Evolutionary conservation across 2,888 invertebrate genomes (phyloP), one percentile per base, ranked within the genome.

Genomic region (Ariolimax columbianus): DNA sequence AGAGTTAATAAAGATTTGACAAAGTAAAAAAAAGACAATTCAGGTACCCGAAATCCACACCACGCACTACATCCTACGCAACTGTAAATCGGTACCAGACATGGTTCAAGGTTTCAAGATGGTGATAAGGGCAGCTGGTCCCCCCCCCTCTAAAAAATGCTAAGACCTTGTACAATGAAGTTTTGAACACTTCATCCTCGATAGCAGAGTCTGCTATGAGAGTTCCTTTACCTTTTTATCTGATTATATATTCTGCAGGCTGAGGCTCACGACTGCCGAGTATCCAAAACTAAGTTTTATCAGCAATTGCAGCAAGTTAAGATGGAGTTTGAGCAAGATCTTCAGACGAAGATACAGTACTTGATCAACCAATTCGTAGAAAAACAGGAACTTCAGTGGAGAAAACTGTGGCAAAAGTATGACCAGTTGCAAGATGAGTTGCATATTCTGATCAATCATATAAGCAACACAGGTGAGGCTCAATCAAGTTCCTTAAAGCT

Each of bases 401-500:
- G 23, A 40, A 38, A 38, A 7, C 38, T 72, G 40, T 19, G 40
- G 4, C 40, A 72, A 23, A 72, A 72, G 72, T 26, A 72, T 72
- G 40, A 72, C 40, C 40, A 72, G 72, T 23, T 40, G 2, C 23
- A n/a, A 7, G 40, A 40, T 40, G 72, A 72, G 26, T 72, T 72
- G 19, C 72, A 11, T 1, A 26, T 40, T 23, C 40, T 72, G 38
- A 26, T 1, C 40, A 38, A 72, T 26, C 72, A 72, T 26, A 26
- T 72, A 40, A 72, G 72, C 72, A 72, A 72, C 26, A 72, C 26
- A 38, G 7, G 40, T 72, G 72, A 72, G 3, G 1, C 40, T 26
- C 26, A 40, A 2, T 3, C 72, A 72, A 72, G 72, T 40, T 72
- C 72, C 19, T 40, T 72, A n/a, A 72, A 72, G 38, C 72, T 72